phyloP scores from a whole-genome alignment of 2,888 invertebrate genomes.

The Troilus luridus region DNA sequence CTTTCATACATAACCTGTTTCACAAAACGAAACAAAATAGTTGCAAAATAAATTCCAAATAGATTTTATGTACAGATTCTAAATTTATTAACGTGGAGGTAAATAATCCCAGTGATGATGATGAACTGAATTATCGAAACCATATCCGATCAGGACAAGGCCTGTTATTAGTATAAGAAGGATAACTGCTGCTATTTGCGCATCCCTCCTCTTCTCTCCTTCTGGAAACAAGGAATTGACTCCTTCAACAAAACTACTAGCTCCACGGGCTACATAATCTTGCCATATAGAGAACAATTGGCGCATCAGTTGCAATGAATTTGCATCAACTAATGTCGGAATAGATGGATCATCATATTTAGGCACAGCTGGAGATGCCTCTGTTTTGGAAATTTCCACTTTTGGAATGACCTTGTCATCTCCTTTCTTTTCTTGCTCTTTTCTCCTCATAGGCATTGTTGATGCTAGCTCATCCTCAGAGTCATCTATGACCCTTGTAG shows the following conservation, averaged over 20 bases:
- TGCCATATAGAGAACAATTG: conserved; percentile 71
- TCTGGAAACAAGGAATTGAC: conserved; percentile 69
- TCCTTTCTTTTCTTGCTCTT: conserved; percentile 38
- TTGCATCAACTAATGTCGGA: conserved; percentile 68
- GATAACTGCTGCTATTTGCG: conserved; percentile 83
- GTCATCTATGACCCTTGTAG: conserved; percentile 62
- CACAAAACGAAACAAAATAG: conserved; percentile 41
- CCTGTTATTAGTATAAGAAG: conserved; percentile 84
- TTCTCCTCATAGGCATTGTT: conserved; percentile 56
- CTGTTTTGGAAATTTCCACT: background rate
- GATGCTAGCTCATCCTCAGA: conserved; percentile 64
- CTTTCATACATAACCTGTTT: conserved; percentile 36
- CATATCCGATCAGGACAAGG: conserved; percentile 81
- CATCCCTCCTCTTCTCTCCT: conserved; percentile 77
- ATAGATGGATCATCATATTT: background rate
- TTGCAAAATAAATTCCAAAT: conserved; percentile 48
- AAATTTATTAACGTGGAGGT: conserved; percentile 76
- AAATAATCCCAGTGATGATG: conserved; percentile 92
- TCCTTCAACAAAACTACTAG: conserved; percentile 75
- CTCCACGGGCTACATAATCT: conserved; percentile 73
- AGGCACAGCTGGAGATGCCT: background rate
- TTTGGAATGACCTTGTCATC: background rate
- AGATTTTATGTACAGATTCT: conserved; percentile 32
- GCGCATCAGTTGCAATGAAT: conserved; percentile 76
- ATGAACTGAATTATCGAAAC: conserved; percentile 77